Conservation (phyloP, 2,888 invertebrate species). For the Epinotia nisella region DNA sequence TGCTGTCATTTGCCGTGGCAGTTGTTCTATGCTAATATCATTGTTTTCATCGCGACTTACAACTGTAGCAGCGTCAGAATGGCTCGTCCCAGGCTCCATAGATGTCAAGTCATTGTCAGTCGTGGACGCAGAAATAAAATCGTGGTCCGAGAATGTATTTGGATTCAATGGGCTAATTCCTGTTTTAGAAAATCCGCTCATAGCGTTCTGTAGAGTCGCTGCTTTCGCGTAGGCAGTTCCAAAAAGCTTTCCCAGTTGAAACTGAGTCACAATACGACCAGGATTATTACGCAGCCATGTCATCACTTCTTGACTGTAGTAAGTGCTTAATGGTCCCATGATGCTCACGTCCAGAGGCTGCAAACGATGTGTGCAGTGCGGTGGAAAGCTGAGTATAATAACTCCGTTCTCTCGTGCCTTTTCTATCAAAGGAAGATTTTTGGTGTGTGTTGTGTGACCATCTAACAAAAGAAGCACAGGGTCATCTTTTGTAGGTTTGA, state of each 20-base stretch:
- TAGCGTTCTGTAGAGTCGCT: background rate
- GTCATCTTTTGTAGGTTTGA: background rate
- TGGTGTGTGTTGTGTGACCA: too few species aligned
- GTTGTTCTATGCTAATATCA: too few species aligned
- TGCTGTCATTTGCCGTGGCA: too few species aligned
- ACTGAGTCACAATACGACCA: background rate
- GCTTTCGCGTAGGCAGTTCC: background rate
- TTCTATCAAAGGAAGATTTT: background rate
- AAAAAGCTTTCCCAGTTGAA: background rate
- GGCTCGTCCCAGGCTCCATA: too few species aligned
- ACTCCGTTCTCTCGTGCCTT: background rate
- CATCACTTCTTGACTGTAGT: background rate
- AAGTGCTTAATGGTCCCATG: constrained; percentile 2
- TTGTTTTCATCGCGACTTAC: too few species aligned
- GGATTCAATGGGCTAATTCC: background rate
- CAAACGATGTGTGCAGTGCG: background rate
- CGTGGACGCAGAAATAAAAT: too few species aligned
- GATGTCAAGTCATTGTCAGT: too few species aligned
- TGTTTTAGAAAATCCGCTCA: background rate
- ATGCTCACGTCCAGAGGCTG: background rate
- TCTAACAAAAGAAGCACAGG: too few species aligned
- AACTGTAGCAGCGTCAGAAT: too few species aligned
- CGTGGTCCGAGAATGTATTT: too few species aligned
- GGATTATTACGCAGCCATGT: constrained; percentile 4
- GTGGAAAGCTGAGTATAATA: background rate